Evolutionary conservation across 2,888 invertebrate genomes (phyloP), one percentile per base, ranked within the genome.

Genomic region (Tipula helvola): DNA sequence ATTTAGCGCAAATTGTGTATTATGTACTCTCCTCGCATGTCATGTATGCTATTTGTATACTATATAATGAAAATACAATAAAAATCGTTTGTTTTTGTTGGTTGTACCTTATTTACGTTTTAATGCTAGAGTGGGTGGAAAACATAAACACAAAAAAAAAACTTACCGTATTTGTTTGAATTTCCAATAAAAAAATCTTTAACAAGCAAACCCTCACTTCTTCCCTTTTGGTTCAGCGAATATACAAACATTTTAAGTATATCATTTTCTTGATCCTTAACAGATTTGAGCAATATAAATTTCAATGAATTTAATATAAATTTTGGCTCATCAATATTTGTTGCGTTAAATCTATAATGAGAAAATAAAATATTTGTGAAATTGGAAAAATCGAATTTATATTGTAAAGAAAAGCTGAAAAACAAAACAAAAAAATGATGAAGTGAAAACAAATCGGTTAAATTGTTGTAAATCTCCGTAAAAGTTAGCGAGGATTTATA

Each of bases 171-270:
- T 42, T 87, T 87, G 36, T 86, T 87, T 44, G 52, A 71, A 86
- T 87, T 87, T n/a, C 87, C 87, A 36, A 87, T 85, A 57, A 87
- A 86, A 85, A 84, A 87, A 71, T 87, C 87, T 36, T 83, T 87
- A 16, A 87, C 86, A 52, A 85, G 86, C 39, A 86, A 52, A 47
- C 87, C 87, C 47, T 84, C 84, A 86, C 87, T 87, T 39, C 87
- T 42, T 44, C 87, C 87, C 85, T 87, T 87, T 87, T 87, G 87
- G 57, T 87, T 87, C n/a, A 41, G 44, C 36, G 87, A 84, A 85
- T 83, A 87, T 2, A 87, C 87, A 84, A 42, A 86, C 36, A 87
- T 71, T 52, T 84, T 83, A 10, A 87, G 44, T 44, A 87, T 84
- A 85, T 87, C 87, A 85, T 71, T 87, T 84, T 87, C 87, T 3